Evolutionary conservation across 2,797 vertebrate species (phyloP).

Genomic region (Podarcis siculus): DNA sequence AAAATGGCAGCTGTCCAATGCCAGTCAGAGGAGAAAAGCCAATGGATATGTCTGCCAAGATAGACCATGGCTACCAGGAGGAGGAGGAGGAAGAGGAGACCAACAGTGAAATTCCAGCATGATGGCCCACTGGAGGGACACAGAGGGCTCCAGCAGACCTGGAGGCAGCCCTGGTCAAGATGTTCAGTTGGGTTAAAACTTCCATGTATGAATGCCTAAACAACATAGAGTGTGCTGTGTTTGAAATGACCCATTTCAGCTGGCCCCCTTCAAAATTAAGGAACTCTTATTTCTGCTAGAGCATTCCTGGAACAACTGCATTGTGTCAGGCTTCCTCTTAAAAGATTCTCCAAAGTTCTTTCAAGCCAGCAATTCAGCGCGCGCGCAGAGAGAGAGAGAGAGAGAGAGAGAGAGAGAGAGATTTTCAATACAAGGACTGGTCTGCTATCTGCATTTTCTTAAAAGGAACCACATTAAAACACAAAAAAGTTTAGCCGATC

Average conservation of each 20-base stretch:
- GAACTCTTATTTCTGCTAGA: neutral
- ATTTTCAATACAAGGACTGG: neutral
- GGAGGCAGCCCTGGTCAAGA: neutral
- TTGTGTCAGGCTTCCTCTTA: neutral
- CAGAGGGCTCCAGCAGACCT: neutral
- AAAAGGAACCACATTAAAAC: conserved; percentile 82
- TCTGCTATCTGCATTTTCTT: conserved; percentile 70
- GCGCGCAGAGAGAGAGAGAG: neutral
- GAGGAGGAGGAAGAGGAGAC: no score
- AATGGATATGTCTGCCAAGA: neutral
- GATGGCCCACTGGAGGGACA: neutral
- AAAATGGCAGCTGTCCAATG: neutral
- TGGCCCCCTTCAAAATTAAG: neutral
- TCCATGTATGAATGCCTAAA: no score
- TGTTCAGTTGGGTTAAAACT: neutral
- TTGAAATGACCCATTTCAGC: neutral
- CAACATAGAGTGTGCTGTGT: neutral
- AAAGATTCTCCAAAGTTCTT: neutral
- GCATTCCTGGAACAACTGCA: neutral
- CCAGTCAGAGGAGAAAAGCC: neutral
- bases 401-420: no score
- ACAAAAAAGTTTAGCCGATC: conserved; percentile 56
- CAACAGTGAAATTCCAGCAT: no score
- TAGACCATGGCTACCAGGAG: no score
- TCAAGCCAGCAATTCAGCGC: neutral